Evolutionary conservation across 1,140 invertebrate species (phyloP).

Genomic region (Drosophila repletoides): DNA sequence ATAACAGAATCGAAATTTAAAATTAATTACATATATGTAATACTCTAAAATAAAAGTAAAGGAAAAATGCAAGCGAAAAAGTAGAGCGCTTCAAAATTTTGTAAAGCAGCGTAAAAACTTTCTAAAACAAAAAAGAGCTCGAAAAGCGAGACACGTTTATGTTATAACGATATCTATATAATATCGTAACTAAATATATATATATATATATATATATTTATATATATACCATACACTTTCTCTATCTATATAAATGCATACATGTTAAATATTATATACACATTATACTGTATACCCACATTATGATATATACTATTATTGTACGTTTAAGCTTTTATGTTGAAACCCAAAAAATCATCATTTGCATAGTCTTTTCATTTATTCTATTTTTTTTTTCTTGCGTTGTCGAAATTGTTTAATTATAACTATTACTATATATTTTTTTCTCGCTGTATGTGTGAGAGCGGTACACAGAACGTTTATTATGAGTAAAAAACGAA

Average conservation of each 20-base stretch:
- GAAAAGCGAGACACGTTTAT: constrained; percentile 64
- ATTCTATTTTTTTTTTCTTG: constrained; percentile 42
- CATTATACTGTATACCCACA: constrained; percentile 54
- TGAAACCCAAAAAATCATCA: constrained; percentile 5
- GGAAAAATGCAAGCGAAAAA: constrained; percentile 14
- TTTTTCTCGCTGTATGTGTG: constrained; percentile 43
- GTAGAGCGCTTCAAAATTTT: constrained; percentile 3
- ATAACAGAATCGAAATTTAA: constrained; percentile 34
- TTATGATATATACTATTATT: constrained; percentile 45
- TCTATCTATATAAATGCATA: constrained; percentile 24
- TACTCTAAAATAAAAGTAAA: constrained; percentile 34
- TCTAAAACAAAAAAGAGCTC: constrained; percentile 25
- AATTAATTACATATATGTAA: constrained; percentile 28
- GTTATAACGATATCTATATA: constrained; percentile 78
- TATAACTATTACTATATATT: constrained; percentile 42
- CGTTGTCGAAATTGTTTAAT: constrained; percentile 52
- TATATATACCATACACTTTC: constrained; percentile 42
- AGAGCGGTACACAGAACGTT: constrained; percentile 20
- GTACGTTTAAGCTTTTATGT: constrained; percentile 38
- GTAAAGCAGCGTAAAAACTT: constrained; percentile 11
- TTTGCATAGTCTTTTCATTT: constrained; percentile 19
- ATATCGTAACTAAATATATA: no score
- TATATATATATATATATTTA: no score
- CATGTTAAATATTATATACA: constrained; percentile 56
- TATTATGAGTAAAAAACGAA: constrained; percentile 25